Conservation (phyloP, 2,113 vertebrate species). For the Ptyas mucosa region DNA sequence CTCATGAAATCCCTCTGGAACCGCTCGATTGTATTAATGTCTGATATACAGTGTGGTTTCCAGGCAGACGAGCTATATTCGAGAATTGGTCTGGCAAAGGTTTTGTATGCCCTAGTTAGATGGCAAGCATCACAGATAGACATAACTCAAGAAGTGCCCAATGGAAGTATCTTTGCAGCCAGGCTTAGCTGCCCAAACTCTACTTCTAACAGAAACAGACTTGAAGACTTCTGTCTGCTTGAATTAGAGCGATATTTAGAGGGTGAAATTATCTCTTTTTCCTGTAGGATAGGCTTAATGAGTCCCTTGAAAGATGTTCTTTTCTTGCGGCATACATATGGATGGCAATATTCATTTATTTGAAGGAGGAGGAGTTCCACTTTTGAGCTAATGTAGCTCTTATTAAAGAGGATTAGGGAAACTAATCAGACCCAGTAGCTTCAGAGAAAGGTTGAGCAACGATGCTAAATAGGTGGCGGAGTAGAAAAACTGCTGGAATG, state of each 20-base stretch:
- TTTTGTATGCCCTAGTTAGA: no score
- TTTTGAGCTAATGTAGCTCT: background rate
- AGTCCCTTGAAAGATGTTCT: background rate
- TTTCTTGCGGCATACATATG: background rate
- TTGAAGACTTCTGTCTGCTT: background rate
- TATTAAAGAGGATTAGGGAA: background rate
- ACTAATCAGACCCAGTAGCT: background rate
- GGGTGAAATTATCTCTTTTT: background rate
- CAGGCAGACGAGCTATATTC: no score
- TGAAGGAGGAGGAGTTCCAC: background rate
- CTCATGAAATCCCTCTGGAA: no score
- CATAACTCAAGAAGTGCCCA: background rate
- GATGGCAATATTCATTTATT: background rate
- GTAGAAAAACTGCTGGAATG: background rate
- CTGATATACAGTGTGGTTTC: no score
- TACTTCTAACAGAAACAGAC: background rate
- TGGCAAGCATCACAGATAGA: background rate
- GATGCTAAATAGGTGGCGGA: background rate
- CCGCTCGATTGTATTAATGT: no score
- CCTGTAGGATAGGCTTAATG: background rate
- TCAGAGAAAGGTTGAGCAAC: background rate
- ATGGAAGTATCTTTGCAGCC: background rate
- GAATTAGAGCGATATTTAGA: background rate
- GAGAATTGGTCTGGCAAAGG: no score
- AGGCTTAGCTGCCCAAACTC: background rate